These are phyloP conservation scores for Meiosimyza platycephala DNA, from an alignment of 2,888 invertebrate species.

Conservation along the genomic window DNA sequence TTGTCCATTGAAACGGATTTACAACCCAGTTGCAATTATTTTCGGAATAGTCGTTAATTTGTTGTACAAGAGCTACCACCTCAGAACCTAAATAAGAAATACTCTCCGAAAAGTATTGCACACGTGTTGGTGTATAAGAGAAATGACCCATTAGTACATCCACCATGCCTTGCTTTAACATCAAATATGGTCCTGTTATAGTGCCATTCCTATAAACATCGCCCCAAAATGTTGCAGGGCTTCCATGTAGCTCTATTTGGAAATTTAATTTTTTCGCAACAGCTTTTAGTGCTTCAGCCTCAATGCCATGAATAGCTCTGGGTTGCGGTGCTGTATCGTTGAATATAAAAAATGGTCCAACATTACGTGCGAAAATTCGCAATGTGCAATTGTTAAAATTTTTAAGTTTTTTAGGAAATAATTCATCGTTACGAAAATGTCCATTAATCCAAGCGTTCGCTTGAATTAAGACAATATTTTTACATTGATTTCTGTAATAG, in stretches of 20 bases:
- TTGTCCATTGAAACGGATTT: slow-evolving; percentile 27
- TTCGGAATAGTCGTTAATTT: background rate
- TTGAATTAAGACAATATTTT: slow-evolving; percentile 13
- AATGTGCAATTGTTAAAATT: slow-evolving; percentile 35
- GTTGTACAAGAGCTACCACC: slow-evolving; percentile 28
- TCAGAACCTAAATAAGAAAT: slow-evolving; percentile 19
- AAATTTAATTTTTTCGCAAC: slow-evolving; percentile 34
- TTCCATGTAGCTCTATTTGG: slow-evolving; percentile 10
- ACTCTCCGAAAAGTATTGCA: slow-evolving; percentile 22
- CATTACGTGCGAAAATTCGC: slow-evolving; percentile 27
- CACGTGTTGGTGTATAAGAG: slow-evolving; percentile 22
- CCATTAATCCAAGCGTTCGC: slow-evolving; percentile 21
- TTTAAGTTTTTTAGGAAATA: slow-evolving; percentile 22
- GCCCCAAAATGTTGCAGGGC: background rate
- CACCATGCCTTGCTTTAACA: slow-evolving; percentile 9
- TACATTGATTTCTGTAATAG: slow-evolving; percentile 18
- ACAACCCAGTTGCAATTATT: slow-evolving; percentile 28
- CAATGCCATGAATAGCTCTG: slow-evolving; percentile 22
- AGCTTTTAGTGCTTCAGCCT: slow-evolving; percentile 28
- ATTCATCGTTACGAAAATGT: slow-evolving; percentile 19
- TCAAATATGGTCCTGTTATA: slow-evolving; percentile 16
- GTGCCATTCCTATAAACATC: slow-evolving; percentile 27
- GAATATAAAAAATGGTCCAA: slow-evolving; percentile 28
- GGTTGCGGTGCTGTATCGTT: background rate
- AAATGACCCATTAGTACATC: slow-evolving; percentile 36